Conservation (phyloP, 2,888 invertebrate genomes). For the Ectropis crepuscularia region DNA sequence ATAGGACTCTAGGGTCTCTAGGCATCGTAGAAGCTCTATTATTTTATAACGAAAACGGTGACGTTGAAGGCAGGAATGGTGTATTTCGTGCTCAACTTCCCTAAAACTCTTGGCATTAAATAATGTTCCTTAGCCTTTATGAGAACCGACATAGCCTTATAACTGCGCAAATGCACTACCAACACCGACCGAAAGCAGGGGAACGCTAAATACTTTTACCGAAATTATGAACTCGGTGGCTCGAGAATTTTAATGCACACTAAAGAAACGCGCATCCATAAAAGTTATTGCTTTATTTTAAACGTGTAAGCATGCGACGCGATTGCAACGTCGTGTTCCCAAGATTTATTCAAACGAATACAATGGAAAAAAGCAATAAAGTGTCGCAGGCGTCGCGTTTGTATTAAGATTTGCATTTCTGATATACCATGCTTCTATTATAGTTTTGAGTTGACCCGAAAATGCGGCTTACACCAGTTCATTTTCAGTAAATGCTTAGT, state of each 20-base stretch:
- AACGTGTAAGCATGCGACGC: constrained; percentile 17
- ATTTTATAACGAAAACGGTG: too few relatives aligned
- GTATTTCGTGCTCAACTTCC: too few relatives aligned
- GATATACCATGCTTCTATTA: constrained; percentile 6
- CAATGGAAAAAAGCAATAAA: constrained; percentile 17
- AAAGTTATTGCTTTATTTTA: constrained; percentile 24
- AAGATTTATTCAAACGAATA: constrained; percentile 19
- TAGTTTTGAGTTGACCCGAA: constrained; percentile 8
- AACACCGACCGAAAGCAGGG: constrained; percentile 1
- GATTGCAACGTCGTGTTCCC: constrained; percentile 13
- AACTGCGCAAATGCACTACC: constrained; percentile 10
- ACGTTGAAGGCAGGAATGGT: too few relatives aligned
- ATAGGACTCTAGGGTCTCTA: too few relatives aligned
- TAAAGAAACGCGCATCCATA: constrained; percentile 24
- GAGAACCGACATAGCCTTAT: constrained; percentile 14
- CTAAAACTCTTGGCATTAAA: too few relatives aligned
- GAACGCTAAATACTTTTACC: constrained; percentile 10
- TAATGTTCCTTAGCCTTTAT: not conserved
- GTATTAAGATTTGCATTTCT: constrained; percentile 19
- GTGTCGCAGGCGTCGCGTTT: constrained; percentile 18
- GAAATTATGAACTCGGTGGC: constrained; percentile 6
- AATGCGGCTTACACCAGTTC: not conserved
- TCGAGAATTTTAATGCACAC: constrained; percentile 17
- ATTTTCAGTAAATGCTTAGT: too few relatives aligned
- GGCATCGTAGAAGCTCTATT: too few relatives aligned